Evolutionary conservation across 2,888 invertebrate genomes (phyloP), one percentile per base, ranked within the genome.

Genomic region (Lepeophtheirus nordmannii): DNA sequence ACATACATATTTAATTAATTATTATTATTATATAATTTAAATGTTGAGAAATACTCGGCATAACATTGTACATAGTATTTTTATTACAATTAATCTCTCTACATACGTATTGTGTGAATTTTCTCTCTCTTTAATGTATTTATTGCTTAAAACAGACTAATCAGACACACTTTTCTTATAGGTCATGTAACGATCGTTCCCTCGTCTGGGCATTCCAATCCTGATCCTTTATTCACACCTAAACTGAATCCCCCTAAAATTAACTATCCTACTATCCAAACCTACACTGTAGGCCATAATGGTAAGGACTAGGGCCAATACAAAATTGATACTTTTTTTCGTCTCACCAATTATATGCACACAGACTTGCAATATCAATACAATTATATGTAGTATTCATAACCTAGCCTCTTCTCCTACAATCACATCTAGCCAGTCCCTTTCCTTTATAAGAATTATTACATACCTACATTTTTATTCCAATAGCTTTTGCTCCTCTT

Each of bases 271-370:
- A 30, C 59, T 66, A 38, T 62, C 65, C 14, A 22, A 38, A 10
- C 20, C 14, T n/a, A 46, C n/a, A n/a, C 63, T 14, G n/a, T 22
- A 10, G 14, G 23, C 12, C 65, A 56, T 69, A 9, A 53, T 67
- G 17, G 68, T 65, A 14, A 68, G 68, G 10, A 71, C 73, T 67
- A 73, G 71, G 67, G 75, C 79, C 70, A 67, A 70, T 71, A 3
- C 70, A 71, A 22, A 30, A 2, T 7, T 30, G 3, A 7, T 30
- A 30, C 3, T 30, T 30, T 30, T 30, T 30, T 30, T 30, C 30
- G 30, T 30, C 7, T 30, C 30, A 30, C 30, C 30, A 30, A 30
- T 7, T 30, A 30, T 5, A 30, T 30, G 30, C 30, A 30, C 30
- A 30, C 30, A 30, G 30, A 5, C 3, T 30, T 30, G 30, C 30